Evolutionary conservation across 2,888 invertebrate genomes (phyloP).

Genomic region (Phorcus lineatus): DNA sequence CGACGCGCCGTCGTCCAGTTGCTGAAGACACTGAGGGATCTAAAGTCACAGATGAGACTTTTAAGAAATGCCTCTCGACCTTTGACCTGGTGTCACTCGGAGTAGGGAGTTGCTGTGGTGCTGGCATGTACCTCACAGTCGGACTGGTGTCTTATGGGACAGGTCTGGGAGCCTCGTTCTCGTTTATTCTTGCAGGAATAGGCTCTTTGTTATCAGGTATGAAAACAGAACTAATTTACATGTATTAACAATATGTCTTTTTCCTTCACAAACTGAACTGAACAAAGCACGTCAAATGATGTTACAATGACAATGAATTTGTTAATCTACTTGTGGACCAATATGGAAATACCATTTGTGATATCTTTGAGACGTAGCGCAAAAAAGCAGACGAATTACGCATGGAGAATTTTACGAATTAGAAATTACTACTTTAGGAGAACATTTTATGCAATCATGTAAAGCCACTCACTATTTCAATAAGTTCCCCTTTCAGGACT

Average conservation of each 20-base stretch:
- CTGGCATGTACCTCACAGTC: constrained; percentile 91
- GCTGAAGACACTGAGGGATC: background rate
- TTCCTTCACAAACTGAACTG: no score
- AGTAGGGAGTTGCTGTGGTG: constrained; percentile 95
- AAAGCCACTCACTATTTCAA: no score
- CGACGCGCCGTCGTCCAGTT: background rate
- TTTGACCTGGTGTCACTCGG: constrained; percentile 92
- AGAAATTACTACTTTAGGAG: no score
- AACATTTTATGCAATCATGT: no score
- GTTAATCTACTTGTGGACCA: no score
- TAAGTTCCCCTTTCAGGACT: constrained; percentile 84
- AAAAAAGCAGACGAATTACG: no score
- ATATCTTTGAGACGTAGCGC: no score
- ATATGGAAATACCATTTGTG: no score
- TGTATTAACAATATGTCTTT: no score
- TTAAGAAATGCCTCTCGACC: constrained; percentile 86
- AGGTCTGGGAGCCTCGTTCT: constrained; percentile 92
- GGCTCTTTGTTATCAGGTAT: constrained; percentile 95
- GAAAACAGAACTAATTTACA: background rate
- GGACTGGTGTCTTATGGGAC: constrained; percentile 78
- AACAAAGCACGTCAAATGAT: no score
- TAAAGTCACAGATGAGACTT: background rate
- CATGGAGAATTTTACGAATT: no score
- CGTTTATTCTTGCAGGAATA: constrained; percentile 92
- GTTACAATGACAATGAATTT: no score